These are phyloP conservation scores for Anastrepha obliqua DNA, from an alignment of 1,140 invertebrate genomes.

Conservation along the genomic window DNA sequence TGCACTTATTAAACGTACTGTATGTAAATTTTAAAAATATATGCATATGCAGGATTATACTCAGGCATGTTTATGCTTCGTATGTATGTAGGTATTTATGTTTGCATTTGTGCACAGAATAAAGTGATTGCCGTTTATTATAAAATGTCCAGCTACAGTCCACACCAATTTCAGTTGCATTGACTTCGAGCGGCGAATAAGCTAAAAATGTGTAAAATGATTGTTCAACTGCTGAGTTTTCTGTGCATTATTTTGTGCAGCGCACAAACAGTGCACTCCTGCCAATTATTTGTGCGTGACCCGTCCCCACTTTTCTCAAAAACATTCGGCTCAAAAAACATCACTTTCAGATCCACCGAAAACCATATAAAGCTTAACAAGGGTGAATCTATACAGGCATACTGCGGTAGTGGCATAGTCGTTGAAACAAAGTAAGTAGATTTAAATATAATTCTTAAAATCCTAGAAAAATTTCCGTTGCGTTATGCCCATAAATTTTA, in stretches of 20 bases:
- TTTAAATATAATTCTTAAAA: background rate
- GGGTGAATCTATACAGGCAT: background rate
- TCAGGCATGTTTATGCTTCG: background rate
- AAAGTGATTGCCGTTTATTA: background rate
- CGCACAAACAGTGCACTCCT: background rate
- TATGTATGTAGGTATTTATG: background rate
- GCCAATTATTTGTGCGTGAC: background rate
- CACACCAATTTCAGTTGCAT: background rate
- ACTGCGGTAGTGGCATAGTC: background rate
- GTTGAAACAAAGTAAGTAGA: background rate
- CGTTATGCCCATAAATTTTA: background rate
- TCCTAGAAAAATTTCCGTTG: no score
- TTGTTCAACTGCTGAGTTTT: background rate
- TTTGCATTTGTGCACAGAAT: background rate
- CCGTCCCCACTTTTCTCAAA: background rate
- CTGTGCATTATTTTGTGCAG: background rate
- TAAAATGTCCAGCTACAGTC: background rate
- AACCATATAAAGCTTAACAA: background rate
- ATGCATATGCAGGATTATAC: background rate
- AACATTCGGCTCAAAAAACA: background rate
- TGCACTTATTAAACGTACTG: no score
- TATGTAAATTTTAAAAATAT: background rate
- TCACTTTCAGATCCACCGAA: background rate
- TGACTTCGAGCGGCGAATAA: background rate
- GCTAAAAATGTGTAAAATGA: slow-evolving; percentile 7